Conservation (phyloP, 2,888 invertebrate genomes). For the Lochmaea capreae region DNA sequence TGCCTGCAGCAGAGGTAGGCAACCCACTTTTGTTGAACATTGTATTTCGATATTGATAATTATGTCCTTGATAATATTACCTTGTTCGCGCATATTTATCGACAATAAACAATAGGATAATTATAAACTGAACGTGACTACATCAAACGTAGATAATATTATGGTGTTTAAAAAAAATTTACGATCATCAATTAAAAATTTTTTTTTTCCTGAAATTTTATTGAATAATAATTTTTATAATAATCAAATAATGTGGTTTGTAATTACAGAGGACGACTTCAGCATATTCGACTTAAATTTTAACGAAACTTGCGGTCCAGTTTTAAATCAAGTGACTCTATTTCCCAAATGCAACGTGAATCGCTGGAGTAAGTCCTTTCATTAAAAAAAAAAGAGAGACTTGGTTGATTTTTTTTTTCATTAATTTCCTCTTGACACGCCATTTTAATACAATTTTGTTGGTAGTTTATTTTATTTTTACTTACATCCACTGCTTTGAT, state of each 20-base stretch:
- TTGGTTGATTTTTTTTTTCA: background rate
- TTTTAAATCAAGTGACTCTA: conserved; percentile 62
- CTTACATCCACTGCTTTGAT: conserved; percentile 2
- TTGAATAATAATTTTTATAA: too few species aligned
- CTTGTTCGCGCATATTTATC: background rate
- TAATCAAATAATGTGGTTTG: too few species aligned
- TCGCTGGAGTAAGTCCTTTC: conserved; percentile 62
- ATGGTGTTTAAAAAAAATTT: too few species aligned
- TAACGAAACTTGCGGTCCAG: conserved; percentile 59
- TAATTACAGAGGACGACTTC: conserved; percentile 55
- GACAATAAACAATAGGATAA: background rate
- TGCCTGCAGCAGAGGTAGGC: too few species aligned
- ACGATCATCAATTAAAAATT: too few species aligned
- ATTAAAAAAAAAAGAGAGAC: background rate
- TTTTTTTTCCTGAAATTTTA: too few species aligned
- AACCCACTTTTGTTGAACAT: too few species aligned
- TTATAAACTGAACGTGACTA: conserved; percentile 1
- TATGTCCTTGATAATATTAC: background rate
- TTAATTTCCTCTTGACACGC: background rate
- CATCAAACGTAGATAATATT: too few species aligned
- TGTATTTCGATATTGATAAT: background rate
- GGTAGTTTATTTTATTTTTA: background rate
- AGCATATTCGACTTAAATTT: conserved; percentile 64
- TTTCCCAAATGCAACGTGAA: conserved; percentile 63
- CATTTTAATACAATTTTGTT: background rate